Evolutionary conservation across 2,888 invertebrate genomes (phyloP), one percentile per base, ranked within the genome.

Genomic region (Pecten maximus): DNA sequence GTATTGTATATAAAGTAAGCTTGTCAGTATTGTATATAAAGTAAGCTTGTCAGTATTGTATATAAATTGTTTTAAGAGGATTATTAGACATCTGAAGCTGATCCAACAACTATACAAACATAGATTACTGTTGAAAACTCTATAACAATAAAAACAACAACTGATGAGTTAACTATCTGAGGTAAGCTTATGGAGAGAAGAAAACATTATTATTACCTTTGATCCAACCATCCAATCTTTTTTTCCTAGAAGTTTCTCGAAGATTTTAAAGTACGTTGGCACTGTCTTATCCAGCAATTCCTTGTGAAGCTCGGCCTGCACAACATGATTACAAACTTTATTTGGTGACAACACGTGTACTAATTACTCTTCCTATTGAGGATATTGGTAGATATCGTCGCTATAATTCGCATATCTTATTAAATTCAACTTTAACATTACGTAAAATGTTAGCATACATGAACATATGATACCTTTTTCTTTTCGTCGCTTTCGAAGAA

Each of bases 141-240:
- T n/a, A n/a, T n/a, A n/a, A n/a, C n/a, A n/a, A n/a, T n/a, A n/a
- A n/a, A n/a, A n/a, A n/a, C n/a, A n/a, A n/a, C n/a, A n/a, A n/a
- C n/a, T n/a, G n/a, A n/a, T n/a, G n/a, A n/a, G n/a, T n/a, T n/a
- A n/a, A n/a, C n/a, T n/a, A n/a, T n/a, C n/a, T n/a, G n/a, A n/a
- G n/a, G n/a, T n/a, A n/a, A n/a, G n/a, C n/a, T n/a, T n/a, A 8
- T 44, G 44, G 44, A 12, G 12, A 44, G 44, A 44, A 44, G 12
- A 44, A 12, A 4, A 44, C 44, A 12, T 4, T 12, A 54, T 54
- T 19, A 19, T 60, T 60, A 60, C 60, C 0, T 19, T n/a, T 23
- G 60, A 60, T 60, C 60, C 60, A 60, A 60, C 60, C 60, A 60
- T 60, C 60, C 60, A 60, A 23, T 23, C 60, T 6, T 60, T n/a